phyloP scores from a whole-genome alignment of 2,888 invertebrate genomes.

The Coronaproctus castanopsis region DNA sequence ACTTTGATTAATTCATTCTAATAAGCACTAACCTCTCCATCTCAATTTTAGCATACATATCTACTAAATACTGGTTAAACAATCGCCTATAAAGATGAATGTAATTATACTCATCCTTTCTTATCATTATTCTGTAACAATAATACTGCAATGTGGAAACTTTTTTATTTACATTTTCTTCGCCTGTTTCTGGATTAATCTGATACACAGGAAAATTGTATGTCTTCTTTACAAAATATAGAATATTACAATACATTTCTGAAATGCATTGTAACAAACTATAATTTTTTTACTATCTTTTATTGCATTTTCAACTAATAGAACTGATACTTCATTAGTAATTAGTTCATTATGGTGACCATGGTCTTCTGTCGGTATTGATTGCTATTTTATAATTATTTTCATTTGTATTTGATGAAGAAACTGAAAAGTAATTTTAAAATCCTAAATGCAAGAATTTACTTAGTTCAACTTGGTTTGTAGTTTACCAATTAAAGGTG shows the following conservation, averaged over 20 bases:
- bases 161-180: not conserved
- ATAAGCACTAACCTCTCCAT: not conserved
- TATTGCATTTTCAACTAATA: not conserved
- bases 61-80: not conserved
- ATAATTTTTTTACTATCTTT: not conserved
- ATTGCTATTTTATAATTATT: not conserved
- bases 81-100: not conserved
- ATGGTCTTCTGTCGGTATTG: not conserved
- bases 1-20: not conserved
- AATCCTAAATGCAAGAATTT: conserved; percentile 11
- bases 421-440: conserved; percentile 8
- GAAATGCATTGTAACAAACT: not conserved
- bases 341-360: not conserved
- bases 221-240: not conserved
- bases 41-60: not conserved
- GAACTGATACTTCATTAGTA: not conserved
- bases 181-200: not conserved
- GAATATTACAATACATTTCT: not conserved
- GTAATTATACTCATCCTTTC: not conserved
- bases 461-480: conserved; percentile 11
- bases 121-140: not conserved
- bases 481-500: conserved; percentile 8
- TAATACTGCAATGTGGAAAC: not conserved
- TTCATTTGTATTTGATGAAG: not conserved
- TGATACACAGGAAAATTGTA: not conserved